A percentile compares a stretch with the other conserved stretches of the same genome.
phyloP scores from a whole-genome alignment of 2,797 vertebrate species.

The Crenuchus spilurus region DNA sequence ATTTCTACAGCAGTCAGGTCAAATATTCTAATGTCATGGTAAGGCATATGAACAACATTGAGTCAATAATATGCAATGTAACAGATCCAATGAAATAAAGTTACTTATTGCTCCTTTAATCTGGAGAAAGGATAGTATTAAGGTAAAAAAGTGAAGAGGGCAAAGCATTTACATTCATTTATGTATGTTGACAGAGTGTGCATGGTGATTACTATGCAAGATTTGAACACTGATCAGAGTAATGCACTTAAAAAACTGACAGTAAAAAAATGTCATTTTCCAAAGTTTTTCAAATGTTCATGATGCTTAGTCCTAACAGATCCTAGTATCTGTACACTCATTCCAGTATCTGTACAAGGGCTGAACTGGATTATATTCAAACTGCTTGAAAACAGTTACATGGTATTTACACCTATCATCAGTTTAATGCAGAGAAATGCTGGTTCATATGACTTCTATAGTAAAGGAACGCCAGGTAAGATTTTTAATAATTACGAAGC shows the following conservation, averaged over 20 bases:
- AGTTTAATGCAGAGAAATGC: slow-evolving; percentile 64
- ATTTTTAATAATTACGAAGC: background rate
- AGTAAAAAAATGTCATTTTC: slow-evolving; percentile 11
- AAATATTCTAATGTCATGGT: background rate
- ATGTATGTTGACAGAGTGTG: slow-evolving; percentile 67
- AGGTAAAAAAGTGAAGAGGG: slow-evolving; percentile 52
- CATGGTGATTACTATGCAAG: slow-evolving; percentile 73
- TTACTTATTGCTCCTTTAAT: slow-evolving; percentile 36
- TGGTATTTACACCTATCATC: slow-evolving; percentile 63
- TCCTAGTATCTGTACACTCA: slow-evolving; percentile 43
- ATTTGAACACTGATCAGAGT: slow-evolving; percentile 54
- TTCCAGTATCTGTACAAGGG: slow-evolving; percentile 46
- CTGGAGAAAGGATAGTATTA: slow-evolving; percentile 51
- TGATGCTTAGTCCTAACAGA: slow-evolving; percentile 57
- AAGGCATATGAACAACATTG: background rate
- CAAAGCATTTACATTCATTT: slow-evolving; percentile 82
- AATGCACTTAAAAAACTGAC: slow-evolving; percentile 46
- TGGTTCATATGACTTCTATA: slow-evolving; percentile 69
- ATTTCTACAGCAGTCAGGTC: slow-evolving; percentile 23
- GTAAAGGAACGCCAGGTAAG: slow-evolving; percentile 49
- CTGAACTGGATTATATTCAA: slow-evolving; percentile 34
- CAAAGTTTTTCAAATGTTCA: slow-evolving; percentile 39
- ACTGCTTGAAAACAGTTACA: slow-evolving; percentile 26
- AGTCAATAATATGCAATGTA: background rate
- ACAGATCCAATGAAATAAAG: slow-evolving; percentile 1